Evolutionary conservation across 2,888 invertebrate species (phyloP).

Genomic region (Muscina levida): DNA sequence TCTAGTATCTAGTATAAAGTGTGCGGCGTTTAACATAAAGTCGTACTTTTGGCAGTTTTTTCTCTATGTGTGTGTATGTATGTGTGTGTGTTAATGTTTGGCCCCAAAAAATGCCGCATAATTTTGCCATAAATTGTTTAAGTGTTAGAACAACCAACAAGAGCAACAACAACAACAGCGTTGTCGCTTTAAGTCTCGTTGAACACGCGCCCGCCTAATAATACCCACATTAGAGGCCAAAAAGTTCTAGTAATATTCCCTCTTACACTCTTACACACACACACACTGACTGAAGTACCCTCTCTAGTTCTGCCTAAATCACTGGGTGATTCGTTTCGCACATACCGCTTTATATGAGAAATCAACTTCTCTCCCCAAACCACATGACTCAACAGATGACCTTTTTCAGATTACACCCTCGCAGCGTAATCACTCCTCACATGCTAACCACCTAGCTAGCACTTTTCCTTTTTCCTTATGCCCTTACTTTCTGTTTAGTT

Average conservation of each 20-base stretch:
- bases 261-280: background rate
- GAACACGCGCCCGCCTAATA: constrained; percentile 49
- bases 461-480: background rate
- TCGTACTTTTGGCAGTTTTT: constrained; percentile 18
- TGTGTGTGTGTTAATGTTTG: background rate
- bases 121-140: constrained; percentile 57
- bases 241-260: too few species aligned
- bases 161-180: too few species aligned
- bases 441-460: background rate
- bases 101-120: constrained; percentile 41
- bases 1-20: background rate
- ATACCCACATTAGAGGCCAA: background rate
- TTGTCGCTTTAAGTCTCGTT: constrained; percentile 33
- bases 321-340: background rate
- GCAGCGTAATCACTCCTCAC: background rate
- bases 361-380: background rate
- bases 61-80: too few species aligned
- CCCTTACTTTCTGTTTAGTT: background rate
- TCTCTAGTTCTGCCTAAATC: background rate
- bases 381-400: constrained; percentile 1
- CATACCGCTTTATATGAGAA: background rate
- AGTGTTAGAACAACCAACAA: constrained; percentile 30
- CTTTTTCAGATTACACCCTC: constrained; percentile 11
- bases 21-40: constrained; percentile 6
- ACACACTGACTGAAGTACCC: background rate